Evolutionary conservation across 1,140 invertebrate genomes (phyloP), one percentile per base, ranked within the genome.

Genomic region (Monomorium pharaonis): DNA sequence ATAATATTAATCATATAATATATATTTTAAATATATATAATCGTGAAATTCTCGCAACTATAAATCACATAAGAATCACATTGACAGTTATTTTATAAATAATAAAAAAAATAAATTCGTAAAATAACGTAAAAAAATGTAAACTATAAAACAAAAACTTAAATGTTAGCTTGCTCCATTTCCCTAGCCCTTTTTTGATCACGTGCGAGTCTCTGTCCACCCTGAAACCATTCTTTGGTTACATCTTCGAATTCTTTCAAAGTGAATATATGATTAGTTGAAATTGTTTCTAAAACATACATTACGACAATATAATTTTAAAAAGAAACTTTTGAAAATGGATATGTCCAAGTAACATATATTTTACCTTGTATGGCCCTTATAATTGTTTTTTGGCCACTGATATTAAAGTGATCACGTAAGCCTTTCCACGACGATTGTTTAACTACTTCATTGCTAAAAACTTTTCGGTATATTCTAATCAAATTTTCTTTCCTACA

Each of bases 341-440:
- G n/a, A n/a, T n/a, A n/a, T n/a, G n/a, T n/a, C n/a, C n/a, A n/a
- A n/a, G n/a, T n/a, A n/a, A n/a, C 3, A 10, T 33, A 54, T 54
- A 24, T 56, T 54, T 74, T 74, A 74, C 70, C 49, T 74, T 74
- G 49, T 56, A 74, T 56, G 37, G 16, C 70, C 49, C 14, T 74
- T 37, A 74, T 7, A 21, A 56, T 74, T 37, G n/a, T 21, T 0
- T 74, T 56, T 74, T 37, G 37, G 30, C n/a, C 9, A 10, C 70
- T 56, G 2, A 74, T 74, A 37, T 56, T 56, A 24, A 74, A 56
- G 37, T 74, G 30, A 30, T 74, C 24, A 4, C n/a, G 49, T 56
- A 74, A 14, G 37, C 49, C 70, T 37, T 74, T 74, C 70, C 70
- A 74, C 0, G 70, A 74, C 1, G 70, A 56, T 37, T 37, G 16